Percentiles rank a stretch among this genome's conserved stretches.
These are phyloP conservation scores for Coptodon bakossiorum DNA, from an alignment of 2,113 vertebrate genomes.

Conservation along the genomic window DNA sequence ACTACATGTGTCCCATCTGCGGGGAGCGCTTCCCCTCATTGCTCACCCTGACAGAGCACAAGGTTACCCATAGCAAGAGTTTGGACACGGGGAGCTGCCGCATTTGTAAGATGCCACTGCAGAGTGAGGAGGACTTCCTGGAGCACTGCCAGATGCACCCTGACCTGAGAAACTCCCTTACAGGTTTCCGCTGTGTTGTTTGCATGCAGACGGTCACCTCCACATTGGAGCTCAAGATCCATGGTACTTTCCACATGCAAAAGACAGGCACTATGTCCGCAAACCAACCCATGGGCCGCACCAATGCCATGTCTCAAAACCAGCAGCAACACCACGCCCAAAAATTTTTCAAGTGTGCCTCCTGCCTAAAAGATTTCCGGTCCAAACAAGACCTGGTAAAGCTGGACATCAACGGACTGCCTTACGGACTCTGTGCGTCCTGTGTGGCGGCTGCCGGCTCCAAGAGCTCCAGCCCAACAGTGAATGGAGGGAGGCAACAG, in stretches of 20 bases:
- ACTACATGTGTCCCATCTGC: slow-evolving; percentile 99
- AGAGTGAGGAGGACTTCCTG: slow-evolving; percentile 95
- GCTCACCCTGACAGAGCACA: slow-evolving; percentile 97
- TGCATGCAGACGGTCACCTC: slow-evolving; percentile 99
- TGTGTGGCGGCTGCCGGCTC: slow-evolving; percentile 83
- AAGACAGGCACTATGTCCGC: slow-evolving; percentile 89
- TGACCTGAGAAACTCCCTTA: slow-evolving; percentile 95
- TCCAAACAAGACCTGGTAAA: slow-evolving; percentile 95
- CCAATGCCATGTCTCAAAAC: slow-evolving; percentile 40
- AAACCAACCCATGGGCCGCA: slow-evolving; percentile 74
- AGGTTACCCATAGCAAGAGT: slow-evolving; percentile 98
- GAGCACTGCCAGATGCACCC: slow-evolving; percentile 99
- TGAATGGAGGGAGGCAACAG: slow-evolving; percentile 80
- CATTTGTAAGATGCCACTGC: slow-evolving; percentile 98
- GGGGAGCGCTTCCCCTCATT: slow-evolving; percentile 96
- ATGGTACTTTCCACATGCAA: slow-evolving; percentile 99
- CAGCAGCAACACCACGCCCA: slow-evolving; percentile 74
- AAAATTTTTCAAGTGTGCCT: slow-evolving; percentile 94
- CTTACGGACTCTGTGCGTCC: slow-evolving; percentile 90
- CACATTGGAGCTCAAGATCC: slow-evolving; percentile 97
- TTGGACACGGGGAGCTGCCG: slow-evolving; percentile 96
- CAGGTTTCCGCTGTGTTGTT: slow-evolving; percentile 97
- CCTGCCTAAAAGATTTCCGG: slow-evolving; percentile 96
- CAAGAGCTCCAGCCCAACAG: slow-evolving; percentile 87
- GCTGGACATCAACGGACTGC: slow-evolving; percentile 95